These are phyloP conservation scores for Buathra laborator DNA, from an alignment of 2,888 invertebrate genomes.

Conservation along the genomic window DNA sequence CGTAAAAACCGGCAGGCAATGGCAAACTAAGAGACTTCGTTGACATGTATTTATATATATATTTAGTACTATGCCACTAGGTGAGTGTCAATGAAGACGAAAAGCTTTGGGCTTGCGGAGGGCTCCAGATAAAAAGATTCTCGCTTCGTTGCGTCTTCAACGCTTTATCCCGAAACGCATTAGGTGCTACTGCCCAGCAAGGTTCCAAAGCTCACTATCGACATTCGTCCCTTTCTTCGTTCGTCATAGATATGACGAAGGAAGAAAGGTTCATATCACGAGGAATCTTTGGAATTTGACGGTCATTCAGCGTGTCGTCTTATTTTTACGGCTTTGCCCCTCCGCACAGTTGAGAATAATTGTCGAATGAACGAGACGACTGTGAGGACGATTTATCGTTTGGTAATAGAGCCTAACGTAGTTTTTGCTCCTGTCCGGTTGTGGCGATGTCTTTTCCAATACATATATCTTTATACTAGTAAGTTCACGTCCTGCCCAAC, in stretches of 20 bases:
- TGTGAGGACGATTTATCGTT: background rate
- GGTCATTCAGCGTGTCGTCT: background rate
- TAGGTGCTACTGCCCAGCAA: slow-evolving; percentile 8
- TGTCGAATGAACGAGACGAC: background rate
- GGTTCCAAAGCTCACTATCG: slow-evolving; percentile 32
- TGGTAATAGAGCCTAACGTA: background rate
- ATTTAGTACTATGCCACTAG: too few relatives aligned
- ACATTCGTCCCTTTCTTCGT: background rate
- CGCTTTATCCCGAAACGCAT: slow-evolving; percentile 19
- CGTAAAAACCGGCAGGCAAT: slow-evolving; percentile 8
- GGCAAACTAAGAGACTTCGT: slow-evolving; percentile 35
- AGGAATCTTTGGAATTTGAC: slow-evolving; percentile 30
- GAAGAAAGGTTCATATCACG: background rate
- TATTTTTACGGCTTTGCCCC: background rate
- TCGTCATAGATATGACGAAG: background rate
- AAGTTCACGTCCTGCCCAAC: slow-evolving; percentile 1
- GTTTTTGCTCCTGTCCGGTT: background rate
- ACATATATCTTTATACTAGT: slow-evolving; percentile 24
- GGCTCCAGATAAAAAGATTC: slow-evolving; percentile 1
- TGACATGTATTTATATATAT: background rate
- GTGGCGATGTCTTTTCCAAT: background rate
- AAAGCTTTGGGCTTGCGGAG: background rate
- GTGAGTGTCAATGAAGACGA: background rate
- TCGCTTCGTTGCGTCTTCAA: background rate
- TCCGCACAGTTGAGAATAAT: background rate